Evolutionary conservation across 2,113 vertebrate genomes (phyloP), one percentile per base, ranked within the genome.

Genomic region (Tychaedon coryphoeus): DNA sequence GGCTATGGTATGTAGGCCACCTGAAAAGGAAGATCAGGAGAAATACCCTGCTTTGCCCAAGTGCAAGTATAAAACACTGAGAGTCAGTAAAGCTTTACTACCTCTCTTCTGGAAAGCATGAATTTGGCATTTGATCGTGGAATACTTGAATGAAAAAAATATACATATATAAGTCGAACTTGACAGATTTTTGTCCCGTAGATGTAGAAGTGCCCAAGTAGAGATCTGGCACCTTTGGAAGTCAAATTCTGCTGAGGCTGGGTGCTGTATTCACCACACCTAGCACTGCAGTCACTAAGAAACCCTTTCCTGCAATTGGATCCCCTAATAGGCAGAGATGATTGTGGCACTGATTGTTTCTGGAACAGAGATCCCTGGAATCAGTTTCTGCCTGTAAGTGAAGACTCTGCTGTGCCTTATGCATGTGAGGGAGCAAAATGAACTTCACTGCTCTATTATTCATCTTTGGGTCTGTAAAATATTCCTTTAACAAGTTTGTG

Each of bases 161-260:
- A 5, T 1, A 5, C 0, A 2, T 9, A 4, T 4, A 1, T 42
- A 29, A 75, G 25, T 57, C 43, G 8, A 70, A 42, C 3, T 1
- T 42, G 14, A 10, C 6, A n/a, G 16, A 8, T 28, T 26, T 53
- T 84, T 33, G 34, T 2, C 1, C 28, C 17, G 12, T 70, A 40
- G 2, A 19, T 19, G 10, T 48, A 4, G 3, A 69, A 36, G 47
- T 48, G 58, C 22, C 5, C 10, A 14, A 47, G 0, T 2, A 28
- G 33, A 45, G 13, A 36, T 43, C 36, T 31, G 4, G 45, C 25
- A 25, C 25, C 13, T 29, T 31, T 31, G 33, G 19, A 34, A 80
- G 26, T 4, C 38, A 4, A 86, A 19, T 57, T 72, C 42, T 79
- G 48, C 18, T 1, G 1, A 31, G 25, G 3, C 3, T 20, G 14